Evolutionary conservation across 2,888 invertebrate species (phyloP).

Genomic region (Tinea pellionella): DNA sequence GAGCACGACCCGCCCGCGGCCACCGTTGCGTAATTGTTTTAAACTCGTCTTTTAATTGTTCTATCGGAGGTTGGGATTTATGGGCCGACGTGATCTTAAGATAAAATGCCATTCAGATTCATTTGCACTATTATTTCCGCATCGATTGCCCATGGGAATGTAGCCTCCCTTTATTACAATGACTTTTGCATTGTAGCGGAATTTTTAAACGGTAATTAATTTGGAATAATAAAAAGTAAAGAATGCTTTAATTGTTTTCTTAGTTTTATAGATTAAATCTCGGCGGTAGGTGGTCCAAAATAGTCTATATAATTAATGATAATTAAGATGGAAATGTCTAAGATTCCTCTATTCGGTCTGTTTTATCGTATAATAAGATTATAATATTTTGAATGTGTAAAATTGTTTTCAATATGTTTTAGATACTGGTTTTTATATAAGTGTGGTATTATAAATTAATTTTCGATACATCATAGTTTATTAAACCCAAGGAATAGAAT

Average conservation of each 20-base stretch:
- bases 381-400: slow-evolving; percentile 8
- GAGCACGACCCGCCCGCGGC: slow-evolving; percentile 52
- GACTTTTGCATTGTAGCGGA: slow-evolving; percentile 18
- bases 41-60: slow-evolving; percentile 69
- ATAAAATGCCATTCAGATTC: slow-evolving; percentile 53
- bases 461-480: neutral
- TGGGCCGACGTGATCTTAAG: slow-evolving; percentile 60
- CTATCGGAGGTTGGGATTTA: slow-evolving; percentile 63
- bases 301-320: slow-evolving; percentile 2
- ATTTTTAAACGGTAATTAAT: neutral
- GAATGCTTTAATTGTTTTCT: slow-evolving; percentile 2
- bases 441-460: neutral
- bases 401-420: slow-evolving; percentile 4
- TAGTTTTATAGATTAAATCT: neutral
- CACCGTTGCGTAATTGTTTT: slow-evolving; percentile 66
- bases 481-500: neutral
- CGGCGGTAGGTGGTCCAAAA: slow-evolving; percentile 1
- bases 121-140: slow-evolving; percentile 63
- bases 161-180: slow-evolving; percentile 25
- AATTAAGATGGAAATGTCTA: slow-evolving; percentile 7
- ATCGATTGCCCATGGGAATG: slow-evolving; percentile 54
- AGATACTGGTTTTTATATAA: neutral
- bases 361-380: neutral
- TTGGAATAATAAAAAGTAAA: neutral
- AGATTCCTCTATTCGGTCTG: slow-evolving; percentile 2